Evolutionary conservation across 2,888 invertebrate genomes (phyloP).

Genomic region (Ryuthela nishihirai): DNA sequence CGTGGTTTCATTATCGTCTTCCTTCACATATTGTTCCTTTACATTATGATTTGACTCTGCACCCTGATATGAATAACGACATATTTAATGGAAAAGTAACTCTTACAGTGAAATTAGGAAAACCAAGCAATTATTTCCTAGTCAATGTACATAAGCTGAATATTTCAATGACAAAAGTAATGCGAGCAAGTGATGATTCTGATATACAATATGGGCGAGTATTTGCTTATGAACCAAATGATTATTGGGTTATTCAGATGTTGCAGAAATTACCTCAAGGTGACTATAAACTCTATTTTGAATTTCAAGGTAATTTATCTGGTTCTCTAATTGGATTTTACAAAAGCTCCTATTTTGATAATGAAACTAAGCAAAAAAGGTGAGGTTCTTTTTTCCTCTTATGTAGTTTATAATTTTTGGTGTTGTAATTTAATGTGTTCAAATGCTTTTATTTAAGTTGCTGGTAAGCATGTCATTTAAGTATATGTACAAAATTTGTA

Average conservation of each 20-base stretch:
- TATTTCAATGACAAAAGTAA: constrained; percentile 52
- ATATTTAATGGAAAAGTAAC: constrained; percentile 58
- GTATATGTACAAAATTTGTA: no score
- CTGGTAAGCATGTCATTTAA: no score
- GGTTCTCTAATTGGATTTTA: constrained; percentile 70
- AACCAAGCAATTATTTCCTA: constrained; percentile 50
- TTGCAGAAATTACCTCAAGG: constrained; percentile 46
- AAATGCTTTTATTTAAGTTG: no score
- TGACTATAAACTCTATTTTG: constrained; percentile 58
- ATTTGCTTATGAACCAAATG: constrained; percentile 50
- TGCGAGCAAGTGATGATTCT: constrained; percentile 2
- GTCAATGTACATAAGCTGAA: constrained; percentile 62
- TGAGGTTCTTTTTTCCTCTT: constrained; percentile 1
- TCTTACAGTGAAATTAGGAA: constrained; percentile 48
- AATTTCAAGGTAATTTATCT: constrained; percentile 63
- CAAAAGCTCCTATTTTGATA: constrained; percentile 58
- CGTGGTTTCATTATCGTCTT: constrained; percentile 55
- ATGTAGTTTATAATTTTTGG: no score
- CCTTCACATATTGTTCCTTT: constrained; percentile 60
- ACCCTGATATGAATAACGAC: constrained; percentile 62
- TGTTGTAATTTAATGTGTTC: no score
- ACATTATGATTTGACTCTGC: constrained; percentile 64
- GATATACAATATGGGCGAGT: constrained; percentile 43
- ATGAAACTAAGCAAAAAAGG: constrained; percentile 13
- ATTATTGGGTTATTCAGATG: constrained; percentile 53